Evolutionary conservation across 2,797 vertebrate genomes (phyloP).

Genomic region (Xenentodon cancila): DNA sequence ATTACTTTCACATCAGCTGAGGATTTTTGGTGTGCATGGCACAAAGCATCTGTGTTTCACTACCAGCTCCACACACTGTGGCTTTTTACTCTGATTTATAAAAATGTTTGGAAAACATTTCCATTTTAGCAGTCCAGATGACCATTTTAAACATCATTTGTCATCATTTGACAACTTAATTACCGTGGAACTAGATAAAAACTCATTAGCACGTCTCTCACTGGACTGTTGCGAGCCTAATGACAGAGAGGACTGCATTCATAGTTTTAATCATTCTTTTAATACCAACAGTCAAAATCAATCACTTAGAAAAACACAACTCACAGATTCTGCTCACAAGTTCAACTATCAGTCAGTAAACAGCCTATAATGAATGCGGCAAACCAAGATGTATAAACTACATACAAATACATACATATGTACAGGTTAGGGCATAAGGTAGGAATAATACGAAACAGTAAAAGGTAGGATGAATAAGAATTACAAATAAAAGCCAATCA

Average conservation of each 20-base stretch:
- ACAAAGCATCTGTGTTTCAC: slow-evolving; percentile 4
- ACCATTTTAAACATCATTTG: slow-evolving; percentile 34
- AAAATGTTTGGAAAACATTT: slow-evolving; percentile 13
- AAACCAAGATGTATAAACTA: too few relatives aligned
- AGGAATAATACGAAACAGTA: too few relatives aligned
- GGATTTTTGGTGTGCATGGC: slow-evolving; percentile 5
- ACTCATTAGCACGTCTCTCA: slow-evolving; percentile 57
- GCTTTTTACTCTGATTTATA: slow-evolving; percentile 27
- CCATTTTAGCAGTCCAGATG: slow-evolving; percentile 28
- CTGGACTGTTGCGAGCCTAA: slow-evolving; percentile 35
- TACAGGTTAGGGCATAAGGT: too few relatives aligned
- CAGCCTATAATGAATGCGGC: too few relatives aligned
- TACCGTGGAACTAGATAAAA: slow-evolving; percentile 55
- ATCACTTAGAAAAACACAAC: slow-evolving; percentile 18
- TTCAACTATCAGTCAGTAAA: neutral
- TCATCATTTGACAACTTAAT: slow-evolving; percentile 57
- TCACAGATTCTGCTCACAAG: neutral
- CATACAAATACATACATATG: too few relatives aligned
- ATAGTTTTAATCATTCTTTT: slow-evolving; percentile 22
- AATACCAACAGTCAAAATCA: slow-evolving; percentile 41
- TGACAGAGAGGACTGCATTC: slow-evolving; percentile 23
- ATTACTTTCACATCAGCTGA: slow-evolving; percentile 31
- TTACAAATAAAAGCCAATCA: too few relatives aligned
- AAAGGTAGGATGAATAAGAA: too few relatives aligned
- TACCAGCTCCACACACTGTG: slow-evolving; percentile 26